These are phyloP conservation scores for Microtus montanus DNA, from an alignment of 2,113 vertebrate species.

Conservation along the genomic window DNA sequence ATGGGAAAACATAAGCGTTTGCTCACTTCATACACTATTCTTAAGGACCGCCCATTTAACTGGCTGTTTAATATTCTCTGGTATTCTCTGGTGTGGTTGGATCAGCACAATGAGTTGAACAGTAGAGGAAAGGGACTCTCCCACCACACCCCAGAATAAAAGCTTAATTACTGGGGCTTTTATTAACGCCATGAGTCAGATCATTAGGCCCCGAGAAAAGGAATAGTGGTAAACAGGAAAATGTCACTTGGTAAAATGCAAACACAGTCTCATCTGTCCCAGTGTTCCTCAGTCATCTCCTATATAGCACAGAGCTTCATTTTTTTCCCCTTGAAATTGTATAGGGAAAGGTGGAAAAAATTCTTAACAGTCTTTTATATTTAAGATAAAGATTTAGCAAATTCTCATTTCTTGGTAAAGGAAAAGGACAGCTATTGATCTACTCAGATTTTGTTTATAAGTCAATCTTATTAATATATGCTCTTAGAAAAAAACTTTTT, in stretches of 20 bases:
- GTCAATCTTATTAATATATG: constrained; percentile 23
- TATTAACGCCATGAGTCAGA: constrained; percentile 22
- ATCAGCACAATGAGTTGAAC: constrained; percentile 21
- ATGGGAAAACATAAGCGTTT: neutral
- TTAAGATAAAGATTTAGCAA: constrained; percentile 20
- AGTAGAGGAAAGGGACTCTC: neutral
- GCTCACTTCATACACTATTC: neutral
- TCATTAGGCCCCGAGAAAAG: neutral
- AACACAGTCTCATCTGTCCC: constrained; percentile 5
- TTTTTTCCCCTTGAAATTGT: constrained; percentile 4
- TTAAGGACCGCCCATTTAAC: neutral
- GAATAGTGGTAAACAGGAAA: neutral
- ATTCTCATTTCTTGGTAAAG: neutral
- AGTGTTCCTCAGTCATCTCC: neutral
- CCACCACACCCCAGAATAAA: neutral
- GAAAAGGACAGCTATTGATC: neutral
- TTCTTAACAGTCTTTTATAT: neutral
- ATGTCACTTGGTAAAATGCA: constrained; percentile 32
- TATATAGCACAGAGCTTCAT: neutral
- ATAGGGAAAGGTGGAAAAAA: constrained; percentile 1
- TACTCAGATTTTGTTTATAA: constrained; percentile 31
- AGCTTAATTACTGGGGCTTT: constrained; percentile 28
- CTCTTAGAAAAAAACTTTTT: constrained; percentile 33
- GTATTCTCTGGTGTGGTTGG: neutral
- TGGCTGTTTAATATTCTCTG: neutral